These are phyloP conservation scores for Cyclura pinguis DNA, from an alignment of 2,797 vertebrate species.

Conservation along the genomic window DNA sequence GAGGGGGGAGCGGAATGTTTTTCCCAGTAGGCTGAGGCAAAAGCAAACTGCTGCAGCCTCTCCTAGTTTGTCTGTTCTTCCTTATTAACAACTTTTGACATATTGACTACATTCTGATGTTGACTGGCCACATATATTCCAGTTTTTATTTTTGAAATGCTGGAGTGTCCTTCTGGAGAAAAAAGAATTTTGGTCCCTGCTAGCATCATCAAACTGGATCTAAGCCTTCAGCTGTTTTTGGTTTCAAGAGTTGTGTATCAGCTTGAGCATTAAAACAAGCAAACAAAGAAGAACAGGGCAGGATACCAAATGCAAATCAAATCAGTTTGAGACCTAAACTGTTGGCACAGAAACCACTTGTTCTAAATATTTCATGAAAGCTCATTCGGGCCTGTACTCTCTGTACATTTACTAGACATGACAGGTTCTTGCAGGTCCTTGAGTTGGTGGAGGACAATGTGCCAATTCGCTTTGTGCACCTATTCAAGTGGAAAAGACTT, in stretches of 20 bases:
- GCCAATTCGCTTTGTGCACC: background rate
- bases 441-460: background rate
- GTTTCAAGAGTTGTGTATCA: background rate
- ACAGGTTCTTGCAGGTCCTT: slow-evolving; percentile 1
- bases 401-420: background rate
- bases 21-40: background rate
- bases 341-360: background rate
- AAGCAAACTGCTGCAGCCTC: too few species aligned
- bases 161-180: background rate
- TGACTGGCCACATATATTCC: background rate
- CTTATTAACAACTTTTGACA: too few species aligned
- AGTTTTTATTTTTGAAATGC: background rate
- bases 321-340: background rate
- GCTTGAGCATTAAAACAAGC: background rate
- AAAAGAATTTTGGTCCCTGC: background rate
- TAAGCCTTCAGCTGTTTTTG: background rate
- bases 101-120: too few species aligned
- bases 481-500: background rate
- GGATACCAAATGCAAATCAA: slow-evolving; percentile 5
- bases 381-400: background rate
- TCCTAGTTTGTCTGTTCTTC: too few species aligned
- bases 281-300: background rate
- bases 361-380: background rate
- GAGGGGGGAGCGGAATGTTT: background rate
- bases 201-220: background rate